Evolutionary conservation across 1,140 invertebrate genomes (phyloP).

Genomic region (Anastatus disparis): DNA sequence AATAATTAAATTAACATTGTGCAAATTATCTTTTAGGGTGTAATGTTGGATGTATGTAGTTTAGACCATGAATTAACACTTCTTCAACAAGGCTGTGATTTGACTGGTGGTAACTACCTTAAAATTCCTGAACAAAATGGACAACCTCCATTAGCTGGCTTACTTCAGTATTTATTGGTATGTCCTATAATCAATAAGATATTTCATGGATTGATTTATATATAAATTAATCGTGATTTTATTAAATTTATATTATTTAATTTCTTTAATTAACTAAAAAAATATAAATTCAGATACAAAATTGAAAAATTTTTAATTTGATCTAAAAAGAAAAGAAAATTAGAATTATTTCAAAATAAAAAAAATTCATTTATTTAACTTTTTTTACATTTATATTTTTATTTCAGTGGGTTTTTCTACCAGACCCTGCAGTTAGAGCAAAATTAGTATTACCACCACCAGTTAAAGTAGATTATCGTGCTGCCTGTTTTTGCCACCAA

Average conservation of each 20-base stretch:
- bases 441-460: conserved; percentile 90
- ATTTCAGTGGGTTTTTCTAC: conserved; percentile 91
- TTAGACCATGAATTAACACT: conserved; percentile 90
- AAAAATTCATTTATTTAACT: too few species aligned
- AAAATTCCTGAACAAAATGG: conserved; percentile 74
- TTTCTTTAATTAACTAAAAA: neutral
- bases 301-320: neutral
- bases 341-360: neutral
- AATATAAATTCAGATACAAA: neutral
- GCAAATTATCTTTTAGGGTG: conserved; percentile 71
- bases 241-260: neutral
- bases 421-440: conserved; percentile 81
- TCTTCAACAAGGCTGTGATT: conserved; percentile 95
- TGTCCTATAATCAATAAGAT: too few species aligned
- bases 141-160: conserved; percentile 69
- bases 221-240: neutral
- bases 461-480: conserved; percentile 92
- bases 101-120: conserved; percentile 91
- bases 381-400: neutral
- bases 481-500: conserved; percentile 98
- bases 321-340: neutral
- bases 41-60: conserved; percentile 93
- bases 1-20: neutral
- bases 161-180: conserved; percentile 95
- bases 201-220: too few species aligned